phyloP scores from a whole-genome alignment of 2,113 vertebrate species.

The human (Homo sapiens) region DNA sequence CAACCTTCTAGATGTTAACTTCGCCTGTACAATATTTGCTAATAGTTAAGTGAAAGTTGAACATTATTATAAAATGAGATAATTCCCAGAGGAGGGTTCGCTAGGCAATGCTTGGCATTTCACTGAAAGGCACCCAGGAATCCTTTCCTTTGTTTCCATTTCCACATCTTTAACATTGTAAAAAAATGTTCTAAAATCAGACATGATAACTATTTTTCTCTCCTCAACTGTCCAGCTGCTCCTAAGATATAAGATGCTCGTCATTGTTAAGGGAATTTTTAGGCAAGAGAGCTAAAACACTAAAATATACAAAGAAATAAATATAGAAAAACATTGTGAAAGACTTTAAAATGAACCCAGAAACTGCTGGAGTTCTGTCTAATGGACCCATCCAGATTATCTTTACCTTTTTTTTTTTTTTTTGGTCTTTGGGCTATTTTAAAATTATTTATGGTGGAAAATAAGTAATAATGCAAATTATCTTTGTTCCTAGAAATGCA shows the following conservation, averaged over 20 bases:
- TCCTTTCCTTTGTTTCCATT: background rate
- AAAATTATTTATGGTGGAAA: background rate
- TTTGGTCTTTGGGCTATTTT: background rate
- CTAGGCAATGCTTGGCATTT: background rate
- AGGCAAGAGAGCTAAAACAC: background rate
- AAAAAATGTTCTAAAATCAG: background rate
- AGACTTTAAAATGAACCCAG: background rate
- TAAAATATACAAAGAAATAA: background rate
- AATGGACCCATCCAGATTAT: background rate
- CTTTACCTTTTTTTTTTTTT: background rate
- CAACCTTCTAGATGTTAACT: background rate
- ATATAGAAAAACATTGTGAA: background rate
- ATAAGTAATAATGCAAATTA: background rate
- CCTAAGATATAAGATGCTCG: background rate
- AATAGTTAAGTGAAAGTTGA: background rate
- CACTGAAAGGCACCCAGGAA: background rate
- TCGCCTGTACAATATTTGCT: background rate
- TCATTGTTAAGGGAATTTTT: background rate
- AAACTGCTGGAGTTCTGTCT: background rate
- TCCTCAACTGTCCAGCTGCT: background rate
- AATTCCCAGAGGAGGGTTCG: background rate
- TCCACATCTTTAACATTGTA: background rate
- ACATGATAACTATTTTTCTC: background rate
- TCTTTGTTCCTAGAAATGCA: background rate
- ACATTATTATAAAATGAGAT: background rate